Conservation (phyloP, 2,888 invertebrate species). For the Enoplolaimus lenunculus region DNA sequence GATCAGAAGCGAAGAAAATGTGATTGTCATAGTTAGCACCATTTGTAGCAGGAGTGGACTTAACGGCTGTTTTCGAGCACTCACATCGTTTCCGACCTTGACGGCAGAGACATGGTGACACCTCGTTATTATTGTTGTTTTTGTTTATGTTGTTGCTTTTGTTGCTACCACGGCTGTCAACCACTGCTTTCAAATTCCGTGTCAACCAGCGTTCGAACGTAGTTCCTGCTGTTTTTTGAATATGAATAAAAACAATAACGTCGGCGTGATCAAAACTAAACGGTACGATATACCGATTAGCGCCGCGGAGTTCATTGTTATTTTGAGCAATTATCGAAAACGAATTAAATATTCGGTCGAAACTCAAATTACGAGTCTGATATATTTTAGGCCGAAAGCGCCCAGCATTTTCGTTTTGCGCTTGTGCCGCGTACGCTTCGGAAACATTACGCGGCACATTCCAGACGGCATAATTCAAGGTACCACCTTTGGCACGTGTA, state of each 20-base stretch:
- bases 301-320: too few relatives aligned
- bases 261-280: slow-evolving; percentile 57
- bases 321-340: too few relatives aligned
- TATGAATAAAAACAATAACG: slow-evolving; percentile 92
- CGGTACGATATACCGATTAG: too few relatives aligned
- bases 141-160: slow-evolving; percentile 49
- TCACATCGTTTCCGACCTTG: slow-evolving; percentile 54
- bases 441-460: not conserved
- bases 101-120: slow-evolving; percentile 80
- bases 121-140: slow-evolving; percentile 60
- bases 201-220: slow-evolving; percentile 89
- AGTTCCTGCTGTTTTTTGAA: slow-evolving; percentile 97
- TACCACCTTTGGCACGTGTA: too few relatives aligned
- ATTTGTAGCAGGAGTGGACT: too few relatives aligned
- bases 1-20: not conserved
- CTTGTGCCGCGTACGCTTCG: not conserved
- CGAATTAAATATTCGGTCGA: slow-evolving; percentile 4
- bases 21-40: not conserved
- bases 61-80: too few relatives aligned
- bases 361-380: slow-evolving; percentile 3
- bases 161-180: slow-evolving; percentile 25
- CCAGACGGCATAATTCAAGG: too few relatives aligned
- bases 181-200: slow-evolving; percentile 76
- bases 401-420: not conserved
- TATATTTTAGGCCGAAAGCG: not conserved